Conservation (phyloP, 2,888 invertebrate genomes). For the Polyploca ridens region DNA sequence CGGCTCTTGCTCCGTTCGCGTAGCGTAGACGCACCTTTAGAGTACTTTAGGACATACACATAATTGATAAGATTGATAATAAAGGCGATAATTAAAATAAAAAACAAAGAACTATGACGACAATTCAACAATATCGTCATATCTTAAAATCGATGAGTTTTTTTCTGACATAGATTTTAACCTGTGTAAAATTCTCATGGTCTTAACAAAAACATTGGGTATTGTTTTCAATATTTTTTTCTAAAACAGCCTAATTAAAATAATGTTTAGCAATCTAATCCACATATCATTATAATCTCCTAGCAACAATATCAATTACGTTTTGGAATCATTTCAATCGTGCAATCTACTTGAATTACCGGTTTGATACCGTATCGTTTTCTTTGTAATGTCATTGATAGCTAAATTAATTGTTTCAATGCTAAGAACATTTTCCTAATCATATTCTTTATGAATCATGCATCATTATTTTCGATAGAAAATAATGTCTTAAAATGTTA, state of each 20-base stretch:
- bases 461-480: too few relatives aligned
- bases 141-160: too few relatives aligned
- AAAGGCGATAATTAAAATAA: background rate
- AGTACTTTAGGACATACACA: background rate
- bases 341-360: background rate
- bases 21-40: too few relatives aligned
- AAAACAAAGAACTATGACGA: background rate
- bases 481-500: too few relatives aligned
- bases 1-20: too few relatives aligned
- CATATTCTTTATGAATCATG: too few relatives aligned
- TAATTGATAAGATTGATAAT: background rate
- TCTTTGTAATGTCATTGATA: background rate
- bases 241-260: background rate
- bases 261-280: background rate
- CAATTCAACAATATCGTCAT: background rate
- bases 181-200: too few relatives aligned
- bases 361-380: background rate
- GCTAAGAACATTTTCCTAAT: too few relatives aligned
- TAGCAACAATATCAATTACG: background rate
- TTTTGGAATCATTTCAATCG: background rate
- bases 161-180: too few relatives aligned
- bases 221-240: background rate
- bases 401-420: background rate
- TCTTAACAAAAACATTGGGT: too few relatives aligned
- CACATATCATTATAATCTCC: background rate